These are phyloP conservation scores for Drosophila buzzatii DNA, from an alignment of 2,888 invertebrate species.

Conservation along the genomic window DNA sequence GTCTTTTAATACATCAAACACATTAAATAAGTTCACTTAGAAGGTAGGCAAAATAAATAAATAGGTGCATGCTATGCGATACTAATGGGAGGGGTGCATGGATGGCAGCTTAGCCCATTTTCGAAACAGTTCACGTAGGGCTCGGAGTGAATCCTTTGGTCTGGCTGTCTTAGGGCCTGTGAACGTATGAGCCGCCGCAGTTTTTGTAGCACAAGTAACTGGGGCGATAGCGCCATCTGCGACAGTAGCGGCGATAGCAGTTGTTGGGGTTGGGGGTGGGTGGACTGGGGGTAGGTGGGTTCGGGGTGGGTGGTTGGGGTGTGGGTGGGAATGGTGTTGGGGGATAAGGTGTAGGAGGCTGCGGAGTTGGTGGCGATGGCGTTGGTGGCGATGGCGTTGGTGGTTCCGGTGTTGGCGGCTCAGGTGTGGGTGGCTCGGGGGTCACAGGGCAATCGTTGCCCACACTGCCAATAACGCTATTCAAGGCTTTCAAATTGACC, in stretches of 20 bases:
- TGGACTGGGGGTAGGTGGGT: conserved; percentile 36
- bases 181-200: conserved; percentile 52
- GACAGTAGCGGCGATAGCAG: conserved; percentile 74
- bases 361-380: conserved; percentile 18
- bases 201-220: conserved; percentile 64
- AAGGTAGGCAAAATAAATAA: conserved; percentile 60
- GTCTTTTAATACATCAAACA: conserved; percentile 50
- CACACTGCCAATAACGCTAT: conserved; percentile 44
- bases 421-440: conserved; percentile 7
- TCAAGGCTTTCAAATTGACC: conserved; percentile 33
- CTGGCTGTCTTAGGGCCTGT: conserved; percentile 45
- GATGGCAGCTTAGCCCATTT: conserved; percentile 2
- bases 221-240: conserved; percentile 69
- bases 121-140: conserved; percentile 26
- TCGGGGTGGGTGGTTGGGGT: conserved; percentile 29
- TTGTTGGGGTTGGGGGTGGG: conserved; percentile 56
- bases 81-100: conserved; percentile 31
- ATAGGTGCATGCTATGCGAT: conserved; percentile 34
- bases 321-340: conserved; percentile 27
- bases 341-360: neutral
- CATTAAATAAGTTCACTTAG: conserved; percentile 60
- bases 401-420: conserved; percentile 27
- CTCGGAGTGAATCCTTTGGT: neutral
- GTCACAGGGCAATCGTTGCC: conserved; percentile 46
- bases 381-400: conserved; percentile 37